Evolutionary conservation across 2,113 vertebrate genomes (phyloP).

Genomic region (Hippoglossus stenolepis): DNA sequence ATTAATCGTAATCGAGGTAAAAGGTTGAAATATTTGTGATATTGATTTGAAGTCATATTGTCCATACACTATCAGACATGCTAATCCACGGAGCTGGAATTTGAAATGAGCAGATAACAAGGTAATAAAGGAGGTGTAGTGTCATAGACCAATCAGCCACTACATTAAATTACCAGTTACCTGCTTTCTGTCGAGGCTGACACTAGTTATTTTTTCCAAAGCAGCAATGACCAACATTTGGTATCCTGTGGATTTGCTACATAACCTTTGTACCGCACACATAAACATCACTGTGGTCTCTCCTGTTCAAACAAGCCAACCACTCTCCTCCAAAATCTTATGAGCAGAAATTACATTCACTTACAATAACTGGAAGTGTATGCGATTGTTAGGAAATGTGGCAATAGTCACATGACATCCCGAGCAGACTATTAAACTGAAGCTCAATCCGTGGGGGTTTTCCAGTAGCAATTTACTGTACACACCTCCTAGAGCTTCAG

Average conservation of each 20-base stretch:
- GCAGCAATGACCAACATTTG: neutral
- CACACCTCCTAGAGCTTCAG: neutral
- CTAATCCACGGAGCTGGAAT: neutral
- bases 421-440: slow-evolving; percentile 42
- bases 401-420: slow-evolving; percentile 39
- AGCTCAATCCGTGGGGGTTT: slow-evolving; percentile 53
- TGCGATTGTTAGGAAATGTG: neutral
- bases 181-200: neutral
- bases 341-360: neutral
- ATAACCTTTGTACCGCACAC: neutral
- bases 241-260: neutral
- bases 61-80: neutral
- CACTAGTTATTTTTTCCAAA: neutral
- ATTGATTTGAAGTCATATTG: too few relatives aligned
- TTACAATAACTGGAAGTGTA: slow-evolving; percentile 34
- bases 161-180: neutral
- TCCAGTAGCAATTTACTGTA: slow-evolving; percentile 10
- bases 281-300: slow-evolving; percentile 5
- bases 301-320: slow-evolving; percentile 13
- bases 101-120: neutral
- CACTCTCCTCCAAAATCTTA: slow-evolving; percentile 1
- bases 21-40: too few relatives aligned
- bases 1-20: too few relatives aligned
- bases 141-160: neutral
- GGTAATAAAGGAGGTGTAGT: neutral